phyloP scores from a whole-genome alignment of 2,888 invertebrate species.

The Therioaphis trifolii region DNA sequence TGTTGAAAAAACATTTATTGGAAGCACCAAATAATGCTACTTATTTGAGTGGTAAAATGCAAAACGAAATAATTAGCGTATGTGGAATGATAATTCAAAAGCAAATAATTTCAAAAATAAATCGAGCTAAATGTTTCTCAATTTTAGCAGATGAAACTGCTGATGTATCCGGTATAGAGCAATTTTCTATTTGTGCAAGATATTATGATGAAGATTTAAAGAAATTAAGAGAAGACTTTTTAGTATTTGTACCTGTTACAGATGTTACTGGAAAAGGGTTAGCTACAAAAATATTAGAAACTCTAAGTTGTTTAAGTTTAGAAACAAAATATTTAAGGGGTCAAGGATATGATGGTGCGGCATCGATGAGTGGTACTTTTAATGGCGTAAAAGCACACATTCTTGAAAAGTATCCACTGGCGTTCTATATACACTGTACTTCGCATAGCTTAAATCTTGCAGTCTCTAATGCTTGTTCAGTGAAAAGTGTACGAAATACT shows the following conservation, averaged over 20 bases:
- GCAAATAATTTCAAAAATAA: constrained; percentile 63
- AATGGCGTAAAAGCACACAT: constrained; percentile 25
- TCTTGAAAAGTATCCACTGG: constrained; percentile 36
- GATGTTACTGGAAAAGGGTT: constrained; percentile 32
- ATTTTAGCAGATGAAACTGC: constrained; percentile 65
- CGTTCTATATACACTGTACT: constrained; percentile 64
- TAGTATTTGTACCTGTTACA: constrained; percentile 43
- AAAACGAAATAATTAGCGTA: constrained; percentile 65
- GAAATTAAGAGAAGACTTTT: constrained; percentile 35
- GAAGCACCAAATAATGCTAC: constrained; percentile 63
- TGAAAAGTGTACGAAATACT: constrained; percentile 30
- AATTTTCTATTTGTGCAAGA: constrained; percentile 41
- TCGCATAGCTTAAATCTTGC: constrained; percentile 41
- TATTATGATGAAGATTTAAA: constrained; percentile 47
- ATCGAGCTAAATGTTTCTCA: constrained; percentile 61
- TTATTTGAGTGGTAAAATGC: constrained; percentile 65
- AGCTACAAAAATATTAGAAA: constrained; percentile 27
- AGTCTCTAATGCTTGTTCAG: constrained; percentile 22
- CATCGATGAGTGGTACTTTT: constrained; percentile 18
- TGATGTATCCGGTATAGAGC: constrained; percentile 64
- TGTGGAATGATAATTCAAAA: constrained; percentile 61
- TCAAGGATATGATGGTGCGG: constrained; percentile 29
- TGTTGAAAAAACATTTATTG: constrained; percentile 64
- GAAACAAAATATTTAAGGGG: constrained; percentile 61
- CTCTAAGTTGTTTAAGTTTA: constrained; percentile 48